Evolutionary conservation across 2,113 vertebrate species (phyloP), one percentile per base, ranked within the genome.

Genomic region (Delphinus delphis): DNA sequence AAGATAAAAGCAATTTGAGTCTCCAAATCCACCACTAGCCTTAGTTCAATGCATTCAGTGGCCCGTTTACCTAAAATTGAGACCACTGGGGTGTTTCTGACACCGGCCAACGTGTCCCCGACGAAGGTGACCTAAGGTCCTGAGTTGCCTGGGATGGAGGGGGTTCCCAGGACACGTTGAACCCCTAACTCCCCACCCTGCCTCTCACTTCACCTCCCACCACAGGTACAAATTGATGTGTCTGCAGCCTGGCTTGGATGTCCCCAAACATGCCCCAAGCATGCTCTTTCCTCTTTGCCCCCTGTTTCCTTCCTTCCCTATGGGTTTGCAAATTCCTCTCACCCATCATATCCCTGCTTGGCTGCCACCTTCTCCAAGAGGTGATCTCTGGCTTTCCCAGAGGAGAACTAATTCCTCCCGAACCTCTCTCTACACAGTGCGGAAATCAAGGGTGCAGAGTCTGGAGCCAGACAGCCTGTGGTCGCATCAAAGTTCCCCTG

Each of bases 181-280:
- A 58, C 36, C 18, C 47, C 87, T 10, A 0, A 0, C 44, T 36
- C 25, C 4, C 14, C 70, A 74, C 28, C 3, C 1, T 2, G 12
- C 3, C 63, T 74, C 70, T 62, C 31, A 18, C 10, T 36, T 47
- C 67, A 44, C 23, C 79, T 44, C 58, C 67, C 7, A 50, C 20
- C 8, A 26, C 5, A 5, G 6, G 2, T 44, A 71, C 36, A 2
- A 4, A 28, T 23, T 11, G 14, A 17, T 5, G 10, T 5, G 33
- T 10, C 55, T 18, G 53, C 44, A 58, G 62, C 47, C 62, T 47
- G 12, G 8, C 23, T 44, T 14, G 11, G 14, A 38, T 12, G 38
- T 36, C 21, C 47, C 82, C 95, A 36, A 20, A 74, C 10, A 9
- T 1, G 63, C 33, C 47, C 36, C 2, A 0, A 62, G 36, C n/a